Conservation (phyloP, 1,140 invertebrate species). For the Aradophagus sp. region DNA sequence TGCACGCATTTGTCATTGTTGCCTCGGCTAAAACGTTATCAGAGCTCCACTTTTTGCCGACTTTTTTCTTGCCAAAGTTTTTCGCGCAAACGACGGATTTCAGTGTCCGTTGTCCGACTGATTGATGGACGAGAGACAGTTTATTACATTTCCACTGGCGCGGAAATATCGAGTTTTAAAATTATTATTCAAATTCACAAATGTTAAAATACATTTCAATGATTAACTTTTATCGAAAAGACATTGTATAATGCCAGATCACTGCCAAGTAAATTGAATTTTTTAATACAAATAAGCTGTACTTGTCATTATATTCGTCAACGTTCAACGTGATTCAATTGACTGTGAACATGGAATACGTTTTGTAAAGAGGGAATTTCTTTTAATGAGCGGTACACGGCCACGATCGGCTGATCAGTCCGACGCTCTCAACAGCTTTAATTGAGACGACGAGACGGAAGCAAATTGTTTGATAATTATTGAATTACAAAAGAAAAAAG, state of each 20-base stretch:
- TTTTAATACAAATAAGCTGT: slow-evolving; percentile 32
- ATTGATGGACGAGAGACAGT: too few relatives aligned
- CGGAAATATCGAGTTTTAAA: too few relatives aligned
- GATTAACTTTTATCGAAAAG: too few relatives aligned
- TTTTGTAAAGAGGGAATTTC: slow-evolving; percentile 33
- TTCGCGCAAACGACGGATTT: too few relatives aligned
- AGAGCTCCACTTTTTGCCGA: too few relatives aligned
- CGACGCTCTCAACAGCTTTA: slow-evolving; percentile 28
- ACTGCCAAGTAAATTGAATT: slow-evolving; percentile 17
- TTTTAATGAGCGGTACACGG: slow-evolving; percentile 21
- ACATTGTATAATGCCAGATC: slow-evolving; percentile 11
- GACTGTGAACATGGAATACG: slow-evolving; percentile 53
- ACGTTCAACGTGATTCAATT: slow-evolving; percentile 38
- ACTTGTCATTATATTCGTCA: slow-evolving; percentile 30
- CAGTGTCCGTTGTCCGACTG: too few relatives aligned
- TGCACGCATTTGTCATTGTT: too few relatives aligned
- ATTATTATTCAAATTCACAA: too few relatives aligned
- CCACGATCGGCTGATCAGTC: slow-evolving; percentile 35
- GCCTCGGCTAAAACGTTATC: too few relatives aligned
- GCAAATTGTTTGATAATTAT: slow-evolving; percentile 38
- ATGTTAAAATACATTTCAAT: too few relatives aligned
- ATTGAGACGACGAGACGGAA: slow-evolving; percentile 28
- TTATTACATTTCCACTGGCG: too few relatives aligned
- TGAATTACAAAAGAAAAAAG: slow-evolving; percentile 22
- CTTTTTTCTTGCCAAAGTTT: too few relatives aligned